A percentile compares a stretch with the other conserved stretches of the same genome.
Evolutionary conservation across 2,888 invertebrate species (phyloP).

Genomic region (Erebia ligea): DNA sequence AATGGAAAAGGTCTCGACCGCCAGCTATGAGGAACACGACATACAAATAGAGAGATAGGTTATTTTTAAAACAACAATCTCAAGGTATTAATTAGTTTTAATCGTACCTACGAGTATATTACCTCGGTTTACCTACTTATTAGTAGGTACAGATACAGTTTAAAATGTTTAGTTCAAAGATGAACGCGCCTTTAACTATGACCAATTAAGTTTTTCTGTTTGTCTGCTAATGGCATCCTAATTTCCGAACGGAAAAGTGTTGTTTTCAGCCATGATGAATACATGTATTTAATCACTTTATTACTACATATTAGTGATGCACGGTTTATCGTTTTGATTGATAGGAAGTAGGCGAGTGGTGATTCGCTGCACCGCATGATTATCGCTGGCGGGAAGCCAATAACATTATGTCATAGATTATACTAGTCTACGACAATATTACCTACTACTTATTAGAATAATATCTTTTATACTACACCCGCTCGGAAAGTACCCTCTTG

Average conservation of each 20-base stretch:
- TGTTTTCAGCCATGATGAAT: constrained; percentile 14
- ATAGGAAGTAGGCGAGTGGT: constrained; percentile 26
- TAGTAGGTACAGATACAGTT: too few relatives aligned
- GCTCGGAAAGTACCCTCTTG: too few relatives aligned
- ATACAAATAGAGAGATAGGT: too few relatives aligned
- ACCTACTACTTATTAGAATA: neutral
- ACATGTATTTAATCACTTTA: constrained; percentile 16
- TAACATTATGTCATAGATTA: constrained; percentile 3
- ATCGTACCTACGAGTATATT: too few relatives aligned
- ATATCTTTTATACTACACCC: too few relatives aligned
- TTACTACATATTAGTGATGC: constrained; percentile 26
- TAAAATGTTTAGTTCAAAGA: too few relatives aligned
- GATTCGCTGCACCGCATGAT: constrained; percentile 26
- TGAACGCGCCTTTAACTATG: neutral
- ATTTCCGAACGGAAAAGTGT: constrained; percentile 12
- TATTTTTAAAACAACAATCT: too few relatives aligned
- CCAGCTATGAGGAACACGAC: too few relatives aligned
- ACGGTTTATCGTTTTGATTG: constrained; percentile 17
- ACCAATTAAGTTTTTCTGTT: neutral
- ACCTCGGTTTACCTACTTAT: too few relatives aligned
- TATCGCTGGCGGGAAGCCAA: constrained; percentile 10
- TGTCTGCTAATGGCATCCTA: neutral
- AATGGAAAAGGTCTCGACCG: too few relatives aligned
- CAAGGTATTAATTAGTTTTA: too few relatives aligned
- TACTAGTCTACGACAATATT: too few relatives aligned